These are phyloP conservation scores for Neosilurus mollespiculum DNA, from an alignment of 2,797 vertebrate genomes.

Conservation along the genomic window DNA sequence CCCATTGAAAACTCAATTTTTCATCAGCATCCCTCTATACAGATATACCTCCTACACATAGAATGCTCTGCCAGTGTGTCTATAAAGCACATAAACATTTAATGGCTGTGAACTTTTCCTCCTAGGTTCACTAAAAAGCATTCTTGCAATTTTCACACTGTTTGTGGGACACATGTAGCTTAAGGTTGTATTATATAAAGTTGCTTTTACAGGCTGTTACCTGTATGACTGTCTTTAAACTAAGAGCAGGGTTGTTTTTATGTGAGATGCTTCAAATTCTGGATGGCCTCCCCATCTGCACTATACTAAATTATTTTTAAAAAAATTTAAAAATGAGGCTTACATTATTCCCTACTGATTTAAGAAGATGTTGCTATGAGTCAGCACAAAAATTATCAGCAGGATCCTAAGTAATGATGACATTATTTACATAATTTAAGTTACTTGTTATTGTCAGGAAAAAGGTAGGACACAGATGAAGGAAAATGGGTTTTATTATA, in stretches of 20 bases:
- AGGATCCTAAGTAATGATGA: too few relatives aligned
- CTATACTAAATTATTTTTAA: too few relatives aligned
- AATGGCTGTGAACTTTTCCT: slow-evolving; percentile 32
- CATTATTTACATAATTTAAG: too few relatives aligned
- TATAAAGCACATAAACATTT: slow-evolving; percentile 41
- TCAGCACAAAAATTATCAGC: too few relatives aligned
- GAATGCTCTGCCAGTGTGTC: slow-evolving; percentile 60
- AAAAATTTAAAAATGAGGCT: too few relatives aligned
- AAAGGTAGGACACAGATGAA: too few relatives aligned
- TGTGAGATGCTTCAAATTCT: neutral
- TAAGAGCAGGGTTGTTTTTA: neutral
- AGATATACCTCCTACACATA: slow-evolving; percentile 62
- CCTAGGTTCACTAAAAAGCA: neutral
- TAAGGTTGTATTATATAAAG: slow-evolving; percentile 6
- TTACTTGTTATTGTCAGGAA: too few relatives aligned
- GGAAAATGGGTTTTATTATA: too few relatives aligned
- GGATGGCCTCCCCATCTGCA: slow-evolving; percentile 1
- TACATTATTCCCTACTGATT: too few relatives aligned
- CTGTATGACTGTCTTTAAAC: neutral
- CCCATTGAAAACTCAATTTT: too few relatives aligned
- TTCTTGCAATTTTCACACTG: slow-evolving; percentile 12
- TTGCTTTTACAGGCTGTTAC: neutral
- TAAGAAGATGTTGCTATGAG: too few relatives aligned
- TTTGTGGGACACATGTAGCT: slow-evolving; percentile 7
- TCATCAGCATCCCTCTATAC: slow-evolving; percentile 64